A percentile compares a stretch with the other conserved stretches of the same genome.
Conservation (phyloP, 2,113 vertebrate genomes). For the Vulpes lagopus region DNA sequence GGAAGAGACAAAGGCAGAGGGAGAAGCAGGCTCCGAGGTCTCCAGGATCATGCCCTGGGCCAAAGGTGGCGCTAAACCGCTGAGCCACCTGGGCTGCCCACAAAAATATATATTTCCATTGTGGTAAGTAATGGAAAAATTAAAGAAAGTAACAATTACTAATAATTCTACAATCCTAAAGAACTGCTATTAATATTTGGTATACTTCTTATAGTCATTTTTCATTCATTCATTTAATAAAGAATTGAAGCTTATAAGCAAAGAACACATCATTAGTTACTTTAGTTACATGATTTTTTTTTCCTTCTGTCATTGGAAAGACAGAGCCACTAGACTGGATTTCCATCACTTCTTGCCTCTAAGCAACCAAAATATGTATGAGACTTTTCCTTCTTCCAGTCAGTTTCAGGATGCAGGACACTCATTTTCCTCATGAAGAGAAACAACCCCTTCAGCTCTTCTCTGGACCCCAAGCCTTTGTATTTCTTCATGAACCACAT, state of each 20-base stretch:
- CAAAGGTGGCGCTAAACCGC: no score
- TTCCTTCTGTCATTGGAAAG: background rate
- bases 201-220: background rate
- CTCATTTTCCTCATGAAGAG: background rate
- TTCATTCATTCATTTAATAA: background rate
- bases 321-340: background rate
- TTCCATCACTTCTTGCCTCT: background rate
- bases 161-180: background rate
- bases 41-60: no score
- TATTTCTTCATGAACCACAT: background rate
- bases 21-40: no score
- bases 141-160: background rate
- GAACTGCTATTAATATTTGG: background rate
- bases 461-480: background rate
- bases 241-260: background rate
- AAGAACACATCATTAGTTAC: background rate
- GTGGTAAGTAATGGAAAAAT: background rate
- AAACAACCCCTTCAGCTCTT: background rate
- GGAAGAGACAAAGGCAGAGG: no score
- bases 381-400: background rate
- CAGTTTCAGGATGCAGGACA: background rate
- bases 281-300: background rate
- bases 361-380: background rate
- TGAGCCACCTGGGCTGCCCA: background rate
- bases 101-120: background rate